phyloP scores from a whole-genome alignment of 2,888 invertebrate species.

The Meteorus cinctellus region DNA sequence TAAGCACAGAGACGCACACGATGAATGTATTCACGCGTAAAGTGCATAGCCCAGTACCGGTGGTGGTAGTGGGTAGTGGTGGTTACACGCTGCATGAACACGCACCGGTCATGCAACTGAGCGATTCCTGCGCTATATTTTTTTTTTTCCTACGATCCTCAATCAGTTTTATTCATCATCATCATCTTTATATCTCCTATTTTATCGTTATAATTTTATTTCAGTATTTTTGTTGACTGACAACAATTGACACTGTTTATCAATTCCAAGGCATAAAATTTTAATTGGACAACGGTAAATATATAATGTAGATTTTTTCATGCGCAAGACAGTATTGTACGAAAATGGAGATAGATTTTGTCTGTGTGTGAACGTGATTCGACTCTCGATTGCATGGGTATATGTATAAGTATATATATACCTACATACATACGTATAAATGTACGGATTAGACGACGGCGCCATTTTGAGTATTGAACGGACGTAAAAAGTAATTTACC shows the following conservation, averaged over 20 bases:
- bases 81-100: slow-evolving; percentile 53
- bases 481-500: slow-evolving; percentile 9
- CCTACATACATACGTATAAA: not conserved
- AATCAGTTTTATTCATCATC: not conserved
- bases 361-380: slow-evolving; percentile 20
- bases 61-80: slow-evolving; percentile 38
- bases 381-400: slow-evolving; percentile 27
- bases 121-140: slow-evolving; percentile 13
- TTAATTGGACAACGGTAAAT: slow-evolving; percentile 14
- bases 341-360: slow-evolving; percentile 27
- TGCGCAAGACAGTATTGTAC: slow-evolving; percentile 26
- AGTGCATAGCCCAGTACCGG: slow-evolving; percentile 47
- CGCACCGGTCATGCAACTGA: slow-evolving; percentile 40
- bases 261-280: not conserved
- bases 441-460: slow-evolving; percentile 18
- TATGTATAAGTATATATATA: not conserved
- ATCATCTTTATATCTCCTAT: not conserved
- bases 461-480: slow-evolving; percentile 37
- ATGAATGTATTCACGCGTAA: slow-evolving; percentile 47
- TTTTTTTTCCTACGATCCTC: slow-evolving; percentile 13
- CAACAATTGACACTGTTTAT: not conserved
- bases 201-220: not conserved
- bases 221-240: not conserved
- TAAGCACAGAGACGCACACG: slow-evolving; percentile 36
- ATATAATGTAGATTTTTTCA: not conserved